A percentile compares a stretch with the other conserved stretches of the same genome.
Conservation (phyloP, 2,888 invertebrate genomes). For the Cerceris rybyensis region DNA sequence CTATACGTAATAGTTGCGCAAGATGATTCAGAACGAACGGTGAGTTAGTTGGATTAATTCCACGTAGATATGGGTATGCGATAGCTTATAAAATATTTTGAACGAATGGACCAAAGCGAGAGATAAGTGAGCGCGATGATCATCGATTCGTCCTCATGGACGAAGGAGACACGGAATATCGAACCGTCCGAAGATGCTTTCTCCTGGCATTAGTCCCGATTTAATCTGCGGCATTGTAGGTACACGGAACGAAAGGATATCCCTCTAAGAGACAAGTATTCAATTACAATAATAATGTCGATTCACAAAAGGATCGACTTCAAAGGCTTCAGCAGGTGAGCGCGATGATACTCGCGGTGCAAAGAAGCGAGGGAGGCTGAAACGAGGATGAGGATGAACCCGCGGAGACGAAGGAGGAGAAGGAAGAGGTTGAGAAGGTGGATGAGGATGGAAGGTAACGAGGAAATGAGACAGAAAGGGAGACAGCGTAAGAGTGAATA, state of each 20-base stretch:
- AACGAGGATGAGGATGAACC: not conserved
- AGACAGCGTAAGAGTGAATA: slow-evolving; percentile 44
- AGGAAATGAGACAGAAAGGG: slow-evolving; percentile 31
- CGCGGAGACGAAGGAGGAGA: no score
- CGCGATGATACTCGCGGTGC: slow-evolving; percentile 46
- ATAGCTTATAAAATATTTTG: slow-evolving; percentile 40
- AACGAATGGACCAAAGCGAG: slow-evolving; percentile 3
- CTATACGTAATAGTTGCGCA: slow-evolving; percentile 12
- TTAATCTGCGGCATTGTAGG: slow-evolving; percentile 53
- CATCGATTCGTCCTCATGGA: not conserved
- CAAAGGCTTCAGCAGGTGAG: slow-evolving; percentile 71
- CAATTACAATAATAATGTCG: slow-evolving; percentile 75
- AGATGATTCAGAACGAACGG: slow-evolving; percentile 5
- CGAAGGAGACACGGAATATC: not conserved
- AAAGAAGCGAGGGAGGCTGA: slow-evolving; percentile 26
- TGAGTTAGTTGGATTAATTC: slow-evolving; percentile 2
- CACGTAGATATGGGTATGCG: slow-evolving; percentile 22
- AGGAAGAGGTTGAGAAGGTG: not conserved
- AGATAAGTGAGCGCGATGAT: slow-evolving; percentile 21
- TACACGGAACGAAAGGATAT: slow-evolving; percentile 58
- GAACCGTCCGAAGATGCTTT: slow-evolving; percentile 8
- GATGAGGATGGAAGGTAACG: slow-evolving; percentile 11
- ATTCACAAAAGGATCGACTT: slow-evolving; percentile 72
- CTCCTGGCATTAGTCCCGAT: slow-evolving; percentile 51
- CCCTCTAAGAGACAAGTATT: slow-evolving; percentile 72